Evolutionary conservation across 2,797 vertebrate species (phyloP).

Genomic region (Chlorospingus semifuscus): DNA sequence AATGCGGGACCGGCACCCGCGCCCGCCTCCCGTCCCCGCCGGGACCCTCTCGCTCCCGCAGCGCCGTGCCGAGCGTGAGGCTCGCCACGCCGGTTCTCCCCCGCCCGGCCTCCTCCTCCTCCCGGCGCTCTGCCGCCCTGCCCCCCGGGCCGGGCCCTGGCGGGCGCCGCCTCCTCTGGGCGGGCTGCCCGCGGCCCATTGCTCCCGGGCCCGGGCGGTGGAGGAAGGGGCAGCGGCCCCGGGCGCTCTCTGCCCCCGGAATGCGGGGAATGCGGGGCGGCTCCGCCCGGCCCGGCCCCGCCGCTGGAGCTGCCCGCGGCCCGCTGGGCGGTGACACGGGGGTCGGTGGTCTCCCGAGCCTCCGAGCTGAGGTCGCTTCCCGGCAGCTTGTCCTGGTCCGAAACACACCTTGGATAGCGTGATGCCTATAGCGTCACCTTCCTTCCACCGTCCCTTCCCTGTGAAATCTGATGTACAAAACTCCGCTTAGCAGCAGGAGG

Average conservation of each 20-base stretch:
- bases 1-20: accelerated
- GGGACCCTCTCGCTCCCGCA: background rate
- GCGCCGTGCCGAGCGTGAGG: background rate
- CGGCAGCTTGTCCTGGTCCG: accelerated
- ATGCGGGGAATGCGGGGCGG: background rate
- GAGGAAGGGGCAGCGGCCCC: background rate
- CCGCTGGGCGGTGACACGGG: too few relatives aligned
- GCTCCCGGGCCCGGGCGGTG: background rate
- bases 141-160: background rate
- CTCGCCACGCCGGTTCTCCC: background rate
- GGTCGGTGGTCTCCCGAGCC: background rate
- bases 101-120: background rate
- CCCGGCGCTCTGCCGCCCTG: background rate
- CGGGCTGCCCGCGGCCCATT: background rate
- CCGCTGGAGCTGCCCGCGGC: background rate
- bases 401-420: background rate
- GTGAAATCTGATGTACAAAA: background rate
- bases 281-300: background rate
- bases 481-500: background rate
- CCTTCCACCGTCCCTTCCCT: background rate
- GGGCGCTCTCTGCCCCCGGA: background rate
- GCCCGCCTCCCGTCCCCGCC: accelerated
- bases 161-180: background rate
- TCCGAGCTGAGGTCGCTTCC: background rate
- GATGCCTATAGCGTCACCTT: background rate